These are phyloP conservation scores for Sparidentex hasta DNA, from an alignment of 2,797 vertebrate genomes.

Conservation along the genomic window DNA sequence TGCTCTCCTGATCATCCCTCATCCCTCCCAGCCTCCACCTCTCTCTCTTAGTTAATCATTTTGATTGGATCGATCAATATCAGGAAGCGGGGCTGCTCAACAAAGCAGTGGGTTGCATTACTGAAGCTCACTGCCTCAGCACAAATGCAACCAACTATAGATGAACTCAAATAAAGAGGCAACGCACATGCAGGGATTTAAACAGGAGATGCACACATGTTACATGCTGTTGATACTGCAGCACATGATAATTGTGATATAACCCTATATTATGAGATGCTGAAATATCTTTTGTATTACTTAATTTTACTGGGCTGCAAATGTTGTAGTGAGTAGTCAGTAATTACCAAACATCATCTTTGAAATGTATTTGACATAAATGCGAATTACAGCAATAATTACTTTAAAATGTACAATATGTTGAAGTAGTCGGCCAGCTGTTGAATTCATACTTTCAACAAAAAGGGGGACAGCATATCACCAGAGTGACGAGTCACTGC, in stretches of 20 bases:
- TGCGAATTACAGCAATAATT: too few relatives aligned
- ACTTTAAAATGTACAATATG: too few relatives aligned
- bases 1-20: slow-evolving; percentile 32
- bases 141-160: slow-evolving; percentile 38
- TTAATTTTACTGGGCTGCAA: too few relatives aligned
- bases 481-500: too few relatives aligned
- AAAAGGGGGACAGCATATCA: too few relatives aligned
- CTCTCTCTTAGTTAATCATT: slow-evolving; percentile 63
- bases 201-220: not conserved
- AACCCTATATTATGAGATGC: not conserved
- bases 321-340: too few relatives aligned
- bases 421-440: too few relatives aligned
- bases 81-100: slow-evolving; percentile 50
- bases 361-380: too few relatives aligned
- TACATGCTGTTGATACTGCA: not conserved
- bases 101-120: slow-evolving; percentile 41
- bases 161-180: slow-evolving; percentile 8
- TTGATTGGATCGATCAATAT: slow-evolving; percentile 69
- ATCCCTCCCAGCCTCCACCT: not conserved
- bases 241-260: not conserved
- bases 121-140: slow-evolving; percentile 47
- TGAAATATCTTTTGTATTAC: not conserved
- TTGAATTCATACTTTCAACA: too few relatives aligned
- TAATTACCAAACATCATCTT: too few relatives aligned
- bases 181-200: not conserved